Evolutionary conservation across 2,888 invertebrate genomes (phyloP).

Genomic region (Dolichopus griseipennis): DNA sequence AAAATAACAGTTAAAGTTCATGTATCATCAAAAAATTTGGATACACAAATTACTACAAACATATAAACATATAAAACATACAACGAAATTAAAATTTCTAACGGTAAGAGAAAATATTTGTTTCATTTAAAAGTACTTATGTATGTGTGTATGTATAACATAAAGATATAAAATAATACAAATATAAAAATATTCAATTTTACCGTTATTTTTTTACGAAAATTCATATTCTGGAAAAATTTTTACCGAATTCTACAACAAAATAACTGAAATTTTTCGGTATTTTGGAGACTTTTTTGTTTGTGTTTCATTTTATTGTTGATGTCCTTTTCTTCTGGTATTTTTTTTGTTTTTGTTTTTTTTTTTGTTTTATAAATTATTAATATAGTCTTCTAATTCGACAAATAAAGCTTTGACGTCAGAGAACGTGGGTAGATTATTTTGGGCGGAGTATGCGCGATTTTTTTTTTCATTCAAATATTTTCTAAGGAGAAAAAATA

Average conservation of each 20-base stretch:
- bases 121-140: not conserved
- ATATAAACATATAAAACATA: not conserved
- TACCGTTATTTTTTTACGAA: constrained; percentile 3
- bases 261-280: too few species aligned
- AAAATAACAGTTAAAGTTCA: not conserved
- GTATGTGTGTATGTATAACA: not conserved
- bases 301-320: too few species aligned
- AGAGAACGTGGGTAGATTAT: constrained; percentile 5
- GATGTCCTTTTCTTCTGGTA: too few species aligned
- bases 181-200: not conserved
- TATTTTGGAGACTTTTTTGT: too few species aligned
- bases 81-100: not conserved
- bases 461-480: not conserved
- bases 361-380: not conserved
- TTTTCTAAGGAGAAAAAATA: not conserved
- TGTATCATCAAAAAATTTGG: too few species aligned
- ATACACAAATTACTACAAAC: not conserved
- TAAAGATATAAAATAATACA: not conserved
- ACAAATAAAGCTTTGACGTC: constrained; percentile 2
- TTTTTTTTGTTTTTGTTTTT: not conserved
- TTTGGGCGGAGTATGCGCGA: constrained; percentile 7
- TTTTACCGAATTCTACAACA: too few species aligned
- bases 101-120: not conserved
- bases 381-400: not conserved
- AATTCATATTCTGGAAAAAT: not conserved